These are phyloP conservation scores for Sympetrum striolatum DNA, from an alignment of 2,888 invertebrate genomes.

Conservation along the genomic window DNA sequence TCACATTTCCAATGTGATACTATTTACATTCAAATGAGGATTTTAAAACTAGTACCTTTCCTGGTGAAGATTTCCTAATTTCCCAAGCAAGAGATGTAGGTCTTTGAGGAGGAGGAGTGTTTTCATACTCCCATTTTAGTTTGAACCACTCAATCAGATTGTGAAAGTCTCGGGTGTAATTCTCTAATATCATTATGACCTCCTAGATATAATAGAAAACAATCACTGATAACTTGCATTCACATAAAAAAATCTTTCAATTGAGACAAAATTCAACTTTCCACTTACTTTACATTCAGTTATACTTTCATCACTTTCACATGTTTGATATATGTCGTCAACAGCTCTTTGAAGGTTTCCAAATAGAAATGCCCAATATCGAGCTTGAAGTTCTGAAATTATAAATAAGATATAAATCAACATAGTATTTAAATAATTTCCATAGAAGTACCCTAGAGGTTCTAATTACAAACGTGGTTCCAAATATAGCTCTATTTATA, in stretches of 20 bases:
- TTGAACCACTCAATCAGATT: slow-evolving; percentile 93
- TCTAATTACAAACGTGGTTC: too few species aligned
- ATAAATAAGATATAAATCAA: slow-evolving; percentile 35
- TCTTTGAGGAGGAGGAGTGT: slow-evolving; percentile 81
- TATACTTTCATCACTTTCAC: slow-evolving; percentile 92
- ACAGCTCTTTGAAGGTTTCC: slow-evolving; percentile 92
- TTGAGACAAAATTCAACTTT: too few species aligned
- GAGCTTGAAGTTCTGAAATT: slow-evolving; percentile 75
- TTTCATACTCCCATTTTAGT: slow-evolving; percentile 92
- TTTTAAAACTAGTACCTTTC: slow-evolving; percentile 56
- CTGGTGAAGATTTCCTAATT: slow-evolving; percentile 86
- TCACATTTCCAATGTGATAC: too few species aligned
- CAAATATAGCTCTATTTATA: too few species aligned
- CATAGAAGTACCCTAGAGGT: too few species aligned
- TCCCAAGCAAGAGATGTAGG: slow-evolving; percentile 95
- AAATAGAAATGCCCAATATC: slow-evolving; percentile 95
- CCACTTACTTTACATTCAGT: slow-evolving; percentile 77
- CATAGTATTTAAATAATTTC: too few species aligned
- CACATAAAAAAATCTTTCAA: neutral
- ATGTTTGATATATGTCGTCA: slow-evolving; percentile 95
- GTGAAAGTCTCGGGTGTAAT: slow-evolving; percentile 92
- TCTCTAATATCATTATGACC: slow-evolving; percentile 91
- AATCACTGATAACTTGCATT: neutral
- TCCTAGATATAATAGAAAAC: slow-evolving; percentile 66
- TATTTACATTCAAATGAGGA: neutral